Evolutionary conservation across 2,888 invertebrate genomes (phyloP).

Genomic region (Netelia melanura): DNA sequence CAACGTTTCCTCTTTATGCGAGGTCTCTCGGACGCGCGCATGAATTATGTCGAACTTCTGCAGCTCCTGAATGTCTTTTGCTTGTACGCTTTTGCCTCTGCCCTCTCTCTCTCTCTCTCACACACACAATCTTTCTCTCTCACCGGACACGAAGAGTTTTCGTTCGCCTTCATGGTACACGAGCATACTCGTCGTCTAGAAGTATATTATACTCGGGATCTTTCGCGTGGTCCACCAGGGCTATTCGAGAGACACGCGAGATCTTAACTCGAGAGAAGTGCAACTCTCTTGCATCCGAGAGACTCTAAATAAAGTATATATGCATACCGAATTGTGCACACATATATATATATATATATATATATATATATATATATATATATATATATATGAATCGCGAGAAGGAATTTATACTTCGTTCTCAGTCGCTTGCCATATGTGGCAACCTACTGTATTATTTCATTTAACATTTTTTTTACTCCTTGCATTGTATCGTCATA

Average conservation of each 20-base stretch:
- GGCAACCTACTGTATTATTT: slow-evolving; percentile 54
- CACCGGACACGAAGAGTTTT: slow-evolving; percentile 46
- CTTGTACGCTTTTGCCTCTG: slow-evolving; percentile 49
- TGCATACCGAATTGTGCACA: not conserved
- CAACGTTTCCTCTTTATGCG: slow-evolving; percentile 45
- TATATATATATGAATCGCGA: slow-evolving; percentile 3
- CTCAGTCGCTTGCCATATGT: slow-evolving; percentile 52
- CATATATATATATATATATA: slow-evolving; percentile 28
- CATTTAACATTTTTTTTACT: not conserved
- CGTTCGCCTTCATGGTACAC: slow-evolving; percentile 18
- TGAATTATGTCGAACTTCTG: slow-evolving; percentile 70
- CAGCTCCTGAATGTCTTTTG: slow-evolving; percentile 37
- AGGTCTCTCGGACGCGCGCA: slow-evolving; percentile 55
- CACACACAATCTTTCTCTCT: too few species aligned
- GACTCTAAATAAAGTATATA: slow-evolving; percentile 41
- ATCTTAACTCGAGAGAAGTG: slow-evolving; percentile 60
- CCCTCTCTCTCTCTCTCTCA: not conserved
- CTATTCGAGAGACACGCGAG: slow-evolving; percentile 58
- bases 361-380: slow-evolving; percentile 33
- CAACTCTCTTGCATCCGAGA: slow-evolving; percentile 53
- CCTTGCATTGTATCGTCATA: not conserved
- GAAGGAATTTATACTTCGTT: slow-evolving; percentile 51
- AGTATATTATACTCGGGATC: slow-evolving; percentile 31
- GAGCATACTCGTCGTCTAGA: slow-evolving; percentile 18
- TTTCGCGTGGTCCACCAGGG: slow-evolving; percentile 19